phyloP scores from a whole-genome alignment of 2,888 invertebrate species.

The Standfussiana lucernea region DNA sequence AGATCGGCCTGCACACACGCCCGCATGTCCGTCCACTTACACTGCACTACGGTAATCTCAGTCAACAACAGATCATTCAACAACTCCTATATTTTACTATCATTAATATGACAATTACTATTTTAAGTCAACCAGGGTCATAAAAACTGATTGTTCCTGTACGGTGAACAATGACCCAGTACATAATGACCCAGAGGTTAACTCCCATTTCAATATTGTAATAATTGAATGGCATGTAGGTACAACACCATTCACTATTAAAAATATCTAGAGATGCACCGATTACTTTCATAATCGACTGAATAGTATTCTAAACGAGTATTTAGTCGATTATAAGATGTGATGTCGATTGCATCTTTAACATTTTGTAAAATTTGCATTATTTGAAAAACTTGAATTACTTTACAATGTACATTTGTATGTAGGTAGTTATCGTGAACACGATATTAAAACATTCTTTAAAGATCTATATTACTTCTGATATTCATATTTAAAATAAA shows the following conservation, averaged over 20 bases:
- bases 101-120: constrained; percentile 10
- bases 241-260: constrained; percentile 20
- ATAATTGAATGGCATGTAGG: constrained; percentile 5
- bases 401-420: constrained; percentile 13
- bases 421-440: not conserved
- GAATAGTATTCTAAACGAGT: no score
- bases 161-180: not conserved
- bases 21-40: no score
- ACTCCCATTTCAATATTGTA: not conserved
- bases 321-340: not conserved
- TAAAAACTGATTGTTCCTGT: not conserved
- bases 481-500: constrained; percentile 36
- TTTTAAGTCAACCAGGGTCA: not conserved
- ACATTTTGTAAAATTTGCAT: constrained; percentile 36
- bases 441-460: not conserved
- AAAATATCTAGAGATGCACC: constrained; percentile 8
- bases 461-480: constrained; percentile 41
- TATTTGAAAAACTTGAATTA: constrained; percentile 10
- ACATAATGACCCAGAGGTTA: not conserved
- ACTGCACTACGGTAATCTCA: not conserved
- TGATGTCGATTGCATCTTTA: not conserved
- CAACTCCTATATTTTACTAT: constrained; percentile 3
- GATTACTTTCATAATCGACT: not conserved
- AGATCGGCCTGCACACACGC: constrained; percentile 12
- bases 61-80: constrained; percentile 24